Evolutionary conservation across 2,113 vertebrate species (phyloP), one percentile per base, ranked within the genome.

Genomic region (Sylvilagus bachmani): DNA sequence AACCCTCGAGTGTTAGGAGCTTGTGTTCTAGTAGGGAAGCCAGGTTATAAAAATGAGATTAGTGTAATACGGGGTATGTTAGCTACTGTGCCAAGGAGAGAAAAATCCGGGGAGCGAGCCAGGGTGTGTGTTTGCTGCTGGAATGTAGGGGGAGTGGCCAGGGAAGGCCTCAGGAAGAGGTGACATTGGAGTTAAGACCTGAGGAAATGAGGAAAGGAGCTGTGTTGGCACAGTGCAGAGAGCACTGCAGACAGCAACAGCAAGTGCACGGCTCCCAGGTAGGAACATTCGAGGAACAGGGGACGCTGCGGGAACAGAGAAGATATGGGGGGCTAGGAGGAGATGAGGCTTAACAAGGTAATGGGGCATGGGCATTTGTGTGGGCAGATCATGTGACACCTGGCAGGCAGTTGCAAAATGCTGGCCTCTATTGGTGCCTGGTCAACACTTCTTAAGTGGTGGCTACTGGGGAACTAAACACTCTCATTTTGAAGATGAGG

Each of bases 401-500:
- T 38, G 88, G 53, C 0, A 8, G 77, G 38, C 33, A 38, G 4
- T 80, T 55, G 64, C 49, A 78, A 73, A 49, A 49, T 29, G 17
- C 29, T 49, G 82, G 24, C 83, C 79, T 71, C 69, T 69, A 38
- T 53, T 81, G 79, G 49, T 5, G 16, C 49, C 9, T 24, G 53
- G 5, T 66, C 22, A 80, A 61, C 67, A 75, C 36, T 84, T 6
- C 1, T 17, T 62, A 61, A 64, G 31, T 27, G 38, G 14, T 25
- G 64, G 58, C n/a, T 85, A 11, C 36, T 49, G 2, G 49, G 17
- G 61, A 85, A 21, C 21, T 10, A 16, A 38, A 38, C 44, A 71
- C 67, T 91, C 62, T 69, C 67, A 55, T 49, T 94, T 91, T 86
- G 88, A 86, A 70, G 53, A 33, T 1, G 21, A 22, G n/a, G 79